Evolutionary conservation across 1,140 invertebrate species (phyloP).

Genomic region (Zaprionus ornatus): DNA sequence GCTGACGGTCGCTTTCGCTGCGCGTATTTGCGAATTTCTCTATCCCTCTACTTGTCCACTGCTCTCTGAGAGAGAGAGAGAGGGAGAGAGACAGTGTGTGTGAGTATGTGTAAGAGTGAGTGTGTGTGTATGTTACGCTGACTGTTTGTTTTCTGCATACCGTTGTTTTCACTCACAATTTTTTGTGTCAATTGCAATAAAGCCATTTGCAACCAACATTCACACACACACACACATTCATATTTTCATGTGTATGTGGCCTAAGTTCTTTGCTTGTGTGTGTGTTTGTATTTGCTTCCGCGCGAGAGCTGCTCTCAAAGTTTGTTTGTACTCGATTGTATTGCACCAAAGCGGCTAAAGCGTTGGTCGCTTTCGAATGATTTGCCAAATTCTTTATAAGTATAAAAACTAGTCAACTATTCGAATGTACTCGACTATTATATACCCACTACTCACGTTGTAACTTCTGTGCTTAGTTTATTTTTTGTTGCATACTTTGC

Average conservation of each 20-base stretch:
- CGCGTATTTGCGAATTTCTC: slow-evolving; percentile 2
- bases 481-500: no score
- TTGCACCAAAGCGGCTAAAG: background rate
- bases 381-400: background rate
- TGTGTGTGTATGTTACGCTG: slow-evolving; percentile 8
- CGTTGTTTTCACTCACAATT: slow-evolving; percentile 49
- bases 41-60: background rate
- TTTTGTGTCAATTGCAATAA: slow-evolving; percentile 70
- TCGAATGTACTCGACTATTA: no score
- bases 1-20: slow-evolving; percentile 24
- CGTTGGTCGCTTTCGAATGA: background rate
- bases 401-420: background rate
- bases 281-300: background rate
- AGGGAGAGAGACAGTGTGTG: background rate
- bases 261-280: background rate
- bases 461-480: no score
- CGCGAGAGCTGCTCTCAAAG: background rate
- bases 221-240: background rate
- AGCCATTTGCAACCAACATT: slow-evolving; percentile 51
- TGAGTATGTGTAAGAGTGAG: slow-evolving; percentile 7
- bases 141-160: slow-evolving; percentile 42
- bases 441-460: no score
- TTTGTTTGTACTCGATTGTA: background rate
- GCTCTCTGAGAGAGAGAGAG: background rate
- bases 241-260: background rate